Conservation (phyloP, 2,113 vertebrate species). For the Crocuta crocuta region DNA sequence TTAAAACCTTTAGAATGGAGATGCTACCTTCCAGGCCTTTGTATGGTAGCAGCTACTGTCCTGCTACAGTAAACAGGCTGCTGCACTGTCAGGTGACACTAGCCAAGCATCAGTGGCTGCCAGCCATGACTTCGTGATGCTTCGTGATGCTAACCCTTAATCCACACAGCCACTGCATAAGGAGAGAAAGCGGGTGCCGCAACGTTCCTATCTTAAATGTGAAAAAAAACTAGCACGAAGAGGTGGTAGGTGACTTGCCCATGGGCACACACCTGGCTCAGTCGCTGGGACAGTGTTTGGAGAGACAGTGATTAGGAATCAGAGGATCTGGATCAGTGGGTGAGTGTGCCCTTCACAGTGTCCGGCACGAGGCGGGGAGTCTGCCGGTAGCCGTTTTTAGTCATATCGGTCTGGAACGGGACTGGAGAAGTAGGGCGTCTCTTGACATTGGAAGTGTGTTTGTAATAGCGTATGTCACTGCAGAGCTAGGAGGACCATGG, state of each 20-base stretch:
- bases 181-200: background rate
- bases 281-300: background rate
- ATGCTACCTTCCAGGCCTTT: background rate
- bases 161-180: rapidly evolving
- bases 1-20: background rate
- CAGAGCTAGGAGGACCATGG: background rate
- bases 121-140: background rate
- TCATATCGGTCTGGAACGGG: background rate
- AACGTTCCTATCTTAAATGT: background rate
- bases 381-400: background rate
- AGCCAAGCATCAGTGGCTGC: background rate
- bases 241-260: background rate
- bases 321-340: background rate
- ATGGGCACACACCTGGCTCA: background rate
- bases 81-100: background rate
- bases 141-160: background rate
- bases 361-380: background rate
- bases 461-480: background rate
- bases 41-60: background rate
- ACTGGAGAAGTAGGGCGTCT: background rate
- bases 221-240: background rate
- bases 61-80: background rate
- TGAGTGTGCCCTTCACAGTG: background rate
- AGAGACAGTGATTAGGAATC: background rate
- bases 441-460: background rate